These are phyloP conservation scores for Spodoptera exigua DNA, from an alignment of 2,888 invertebrate species.

Conservation along the genomic window DNA sequence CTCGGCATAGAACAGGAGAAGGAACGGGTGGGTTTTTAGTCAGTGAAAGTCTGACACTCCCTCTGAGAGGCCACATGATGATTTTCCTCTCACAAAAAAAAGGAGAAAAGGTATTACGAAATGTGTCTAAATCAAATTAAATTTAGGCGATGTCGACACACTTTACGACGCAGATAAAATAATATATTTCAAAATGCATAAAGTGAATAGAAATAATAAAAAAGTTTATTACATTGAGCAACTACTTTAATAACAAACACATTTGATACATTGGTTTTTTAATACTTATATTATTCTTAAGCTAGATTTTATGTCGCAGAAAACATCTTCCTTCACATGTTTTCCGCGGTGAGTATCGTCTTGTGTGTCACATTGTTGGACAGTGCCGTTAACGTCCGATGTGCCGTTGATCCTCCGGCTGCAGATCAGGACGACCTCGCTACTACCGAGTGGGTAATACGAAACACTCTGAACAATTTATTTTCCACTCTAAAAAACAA, in stretches of 20 bases:
- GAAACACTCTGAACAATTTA: constrained; percentile 65
- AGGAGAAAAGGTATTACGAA: too few relatives aligned
- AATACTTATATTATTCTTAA: constrained; percentile 16
- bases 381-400: constrained; percentile 30
- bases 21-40: too few relatives aligned
- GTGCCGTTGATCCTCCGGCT: constrained; percentile 55
- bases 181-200: constrained; percentile 16
- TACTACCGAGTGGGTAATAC: constrained; percentile 64
- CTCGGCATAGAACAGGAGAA: too few relatives aligned
- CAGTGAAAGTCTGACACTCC: too few relatives aligned
- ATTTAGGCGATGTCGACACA: background rate
- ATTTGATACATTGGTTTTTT: constrained; percentile 23
- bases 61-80: too few relatives aligned
- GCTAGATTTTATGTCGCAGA: constrained; percentile 8
- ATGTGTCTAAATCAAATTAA: constrained; percentile 18
- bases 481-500: constrained; percentile 67
- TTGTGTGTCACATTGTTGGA: constrained; percentile 41
- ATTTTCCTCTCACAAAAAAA: background rate
- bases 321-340: constrained; percentile 43
- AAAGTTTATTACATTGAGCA: constrained; percentile 38
- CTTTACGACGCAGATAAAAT: constrained; percentile 32
- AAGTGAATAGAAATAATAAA: constrained; percentile 13
- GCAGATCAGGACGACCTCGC: constrained; percentile 59
- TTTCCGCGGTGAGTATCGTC: constrained; percentile 28
- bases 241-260: constrained; percentile 38